A percentile compares a stretch with the other conserved stretches of the same genome.
Conservation (phyloP, 2,888 invertebrate species). For the Nysson spinosus region DNA sequence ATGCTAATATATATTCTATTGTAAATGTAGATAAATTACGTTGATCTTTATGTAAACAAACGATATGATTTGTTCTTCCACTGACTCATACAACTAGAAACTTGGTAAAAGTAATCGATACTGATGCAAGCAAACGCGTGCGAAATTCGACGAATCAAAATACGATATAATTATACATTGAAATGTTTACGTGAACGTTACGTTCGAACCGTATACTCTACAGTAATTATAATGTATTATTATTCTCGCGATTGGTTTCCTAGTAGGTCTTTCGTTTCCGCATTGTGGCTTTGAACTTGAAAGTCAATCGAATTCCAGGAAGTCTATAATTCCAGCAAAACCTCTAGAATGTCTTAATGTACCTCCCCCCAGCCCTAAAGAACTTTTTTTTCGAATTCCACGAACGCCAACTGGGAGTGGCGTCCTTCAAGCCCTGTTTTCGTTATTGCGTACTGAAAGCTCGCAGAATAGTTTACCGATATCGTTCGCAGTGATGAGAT, state of each 20-base stretch:
- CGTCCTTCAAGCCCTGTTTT: conserved; percentile 61
- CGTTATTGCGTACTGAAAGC: conserved; percentile 49
- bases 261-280: not conserved
- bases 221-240: not conserved
- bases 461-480: conserved; percentile 38
- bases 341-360: conserved; percentile 34
- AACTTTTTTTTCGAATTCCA: conserved; percentile 61
- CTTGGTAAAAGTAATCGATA: conserved; percentile 38
- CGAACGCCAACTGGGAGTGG: conserved; percentile 50
- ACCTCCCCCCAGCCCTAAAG: conserved; percentile 24
- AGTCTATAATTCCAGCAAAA: conserved; percentile 31
- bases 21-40: too few species aligned
- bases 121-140: conserved; percentile 17
- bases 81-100: conserved; percentile 15
- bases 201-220: too few species aligned
- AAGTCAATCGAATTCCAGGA: conserved; percentile 28
- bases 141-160: conserved; percentile 21
- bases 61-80: conserved; percentile 4
- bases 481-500: conserved; percentile 41
- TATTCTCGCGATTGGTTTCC: not conserved
- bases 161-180: too few species aligned
- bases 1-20: not conserved
- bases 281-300: conserved; percentile 14
- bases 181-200: too few species aligned
- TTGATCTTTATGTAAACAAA: too few species aligned